Evolutionary conservation across 2,888 invertebrate species (phyloP).

Genomic region (Sericinus montela): DNA sequence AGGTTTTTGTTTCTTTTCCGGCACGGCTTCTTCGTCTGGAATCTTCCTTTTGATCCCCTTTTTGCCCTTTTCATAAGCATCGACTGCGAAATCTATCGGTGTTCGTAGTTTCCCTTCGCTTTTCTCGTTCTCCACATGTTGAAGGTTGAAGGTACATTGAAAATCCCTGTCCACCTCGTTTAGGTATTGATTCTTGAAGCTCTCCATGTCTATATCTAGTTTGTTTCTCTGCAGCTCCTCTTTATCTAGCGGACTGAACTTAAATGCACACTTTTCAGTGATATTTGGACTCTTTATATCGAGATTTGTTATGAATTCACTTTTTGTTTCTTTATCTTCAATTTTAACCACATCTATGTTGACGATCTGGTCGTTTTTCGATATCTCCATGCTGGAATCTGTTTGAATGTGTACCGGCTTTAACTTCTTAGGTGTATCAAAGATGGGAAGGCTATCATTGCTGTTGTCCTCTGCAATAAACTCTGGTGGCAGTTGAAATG

Average conservation of each 20-base stretch:
- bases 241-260: constrained; percentile 44
- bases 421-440: constrained; percentile 40
- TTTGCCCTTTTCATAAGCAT: neutral
- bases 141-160: constrained; percentile 28
- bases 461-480: constrained; percentile 30
- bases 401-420: constrained; percentile 45
- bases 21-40: neutral
- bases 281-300: constrained; percentile 26
- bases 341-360: constrained; percentile 45
- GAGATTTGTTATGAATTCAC: constrained; percentile 14
- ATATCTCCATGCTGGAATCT: constrained; percentile 55
- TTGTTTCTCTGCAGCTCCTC: constrained; percentile 33
- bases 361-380: constrained; percentile 40
- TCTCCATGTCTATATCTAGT: constrained; percentile 50
- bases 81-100: neutral
- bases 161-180: constrained; percentile 42
- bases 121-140: constrained; percentile 17
- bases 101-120: neutral
- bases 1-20: constrained; percentile 21
- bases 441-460: constrained; percentile 28
- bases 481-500: constrained; percentile 35
- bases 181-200: constrained; percentile 54
- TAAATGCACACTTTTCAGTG: constrained; percentile 35
- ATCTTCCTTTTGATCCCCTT: constrained; percentile 3
- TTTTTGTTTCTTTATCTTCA: constrained; percentile 19